Percentiles rank a stretch among this genome's conserved stretches.
These are phyloP conservation scores for Halesus radiatus DNA, from an alignment of 1,140 invertebrate species.

Conservation along the genomic window DNA sequence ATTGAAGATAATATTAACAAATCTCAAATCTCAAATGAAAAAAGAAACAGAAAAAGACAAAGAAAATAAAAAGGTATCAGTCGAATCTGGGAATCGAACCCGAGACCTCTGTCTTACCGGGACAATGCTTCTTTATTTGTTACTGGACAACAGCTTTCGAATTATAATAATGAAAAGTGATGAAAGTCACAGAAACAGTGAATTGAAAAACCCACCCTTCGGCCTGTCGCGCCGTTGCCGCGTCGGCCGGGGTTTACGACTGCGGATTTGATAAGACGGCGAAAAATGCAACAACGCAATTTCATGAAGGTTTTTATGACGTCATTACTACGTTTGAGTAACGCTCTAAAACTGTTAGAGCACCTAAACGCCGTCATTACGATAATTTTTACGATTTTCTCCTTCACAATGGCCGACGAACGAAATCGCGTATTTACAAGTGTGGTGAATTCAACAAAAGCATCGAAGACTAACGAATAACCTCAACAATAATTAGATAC, in stretches of 20 bases:
- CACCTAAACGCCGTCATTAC: conserved; percentile 31
- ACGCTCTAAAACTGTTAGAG: conserved; percentile 25
- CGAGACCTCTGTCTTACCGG: no score
- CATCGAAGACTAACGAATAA: background rate
- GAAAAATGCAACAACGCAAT: conserved; percentile 41
- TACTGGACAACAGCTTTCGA: no score
- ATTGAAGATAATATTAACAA: no score
- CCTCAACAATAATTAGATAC: no score
- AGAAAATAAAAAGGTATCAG: no score
- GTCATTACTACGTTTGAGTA: conserved; percentile 32
- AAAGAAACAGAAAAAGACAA: no score
- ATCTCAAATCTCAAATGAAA: no score
- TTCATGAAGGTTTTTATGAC: conserved; percentile 29
- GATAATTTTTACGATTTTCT: conserved; percentile 44
- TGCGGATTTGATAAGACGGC: conserved; percentile 39
- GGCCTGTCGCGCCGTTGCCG: background rate
- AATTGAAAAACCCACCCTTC: background rate
- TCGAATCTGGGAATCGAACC: no score
- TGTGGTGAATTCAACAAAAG: background rate
- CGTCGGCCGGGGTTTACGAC: conserved; percentile 22
- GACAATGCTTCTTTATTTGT: no score
- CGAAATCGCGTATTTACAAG: background rate
- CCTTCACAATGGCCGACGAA: background rate
- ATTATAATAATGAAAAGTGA: background rate
- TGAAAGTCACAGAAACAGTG: background rate